These are phyloP conservation scores for Cosmia pyralina DNA, from an alignment of 2,888 invertebrate species.

Conservation along the genomic window DNA sequence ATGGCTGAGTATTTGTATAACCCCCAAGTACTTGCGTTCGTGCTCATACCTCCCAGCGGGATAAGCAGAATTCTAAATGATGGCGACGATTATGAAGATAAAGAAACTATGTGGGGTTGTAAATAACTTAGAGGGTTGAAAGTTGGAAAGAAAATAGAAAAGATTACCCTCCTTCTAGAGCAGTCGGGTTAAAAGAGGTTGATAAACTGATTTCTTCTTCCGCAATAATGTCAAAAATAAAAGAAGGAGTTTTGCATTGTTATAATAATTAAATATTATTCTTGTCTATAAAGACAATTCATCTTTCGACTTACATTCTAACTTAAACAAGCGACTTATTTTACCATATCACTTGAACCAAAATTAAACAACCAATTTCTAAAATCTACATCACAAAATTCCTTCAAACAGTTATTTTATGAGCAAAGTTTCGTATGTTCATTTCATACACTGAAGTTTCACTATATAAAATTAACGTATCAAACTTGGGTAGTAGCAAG, in stretches of 20 bases:
- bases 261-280: neutral
- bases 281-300: neutral
- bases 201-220: neutral
- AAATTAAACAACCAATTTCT: constrained; percentile 8
- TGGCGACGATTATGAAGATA: constrained; percentile 32
- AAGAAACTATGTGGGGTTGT: constrained; percentile 42
- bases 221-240: neutral
- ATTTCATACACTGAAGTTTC: constrained; percentile 45
- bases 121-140: constrained; percentile 30
- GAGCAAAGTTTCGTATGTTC: constrained; percentile 30
- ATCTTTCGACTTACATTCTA: neutral
- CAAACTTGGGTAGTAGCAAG: constrained; percentile 42
- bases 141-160: neutral
- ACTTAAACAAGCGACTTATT: neutral
- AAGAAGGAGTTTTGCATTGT: neutral
- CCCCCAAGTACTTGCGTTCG: constrained; percentile 34
- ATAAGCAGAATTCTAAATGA: constrained; percentile 42
- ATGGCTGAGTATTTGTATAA: constrained; percentile 55
- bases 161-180: neutral
- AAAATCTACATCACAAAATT: constrained; percentile 17
- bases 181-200: neutral
- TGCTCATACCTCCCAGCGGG: constrained; percentile 40
- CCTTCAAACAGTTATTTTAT: constrained; percentile 28
- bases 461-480: constrained; percentile 45
- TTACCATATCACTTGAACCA: neutral